A percentile compares a stretch with the other conserved stretches of the same genome.
Evolutionary conservation across 2,888 invertebrate genomes (phyloP).

Genomic region (Thecocarcelia acutangulata): DNA sequence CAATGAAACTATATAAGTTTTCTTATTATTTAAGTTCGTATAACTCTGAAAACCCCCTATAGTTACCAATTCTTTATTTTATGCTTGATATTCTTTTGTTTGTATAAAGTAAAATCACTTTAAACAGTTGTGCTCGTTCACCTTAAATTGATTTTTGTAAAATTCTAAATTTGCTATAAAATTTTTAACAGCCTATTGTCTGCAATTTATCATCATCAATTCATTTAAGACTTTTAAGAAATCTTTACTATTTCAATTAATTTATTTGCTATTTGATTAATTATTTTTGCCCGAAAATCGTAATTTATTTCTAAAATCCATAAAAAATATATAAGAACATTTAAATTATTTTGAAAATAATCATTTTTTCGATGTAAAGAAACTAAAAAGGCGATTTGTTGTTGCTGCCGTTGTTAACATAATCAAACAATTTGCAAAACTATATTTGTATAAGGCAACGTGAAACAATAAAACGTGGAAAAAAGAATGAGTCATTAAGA

Average conservation of each 20-base stretch:
- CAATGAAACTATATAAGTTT: no score
- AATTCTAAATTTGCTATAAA: neutral
- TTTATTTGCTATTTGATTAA: constrained; percentile 47
- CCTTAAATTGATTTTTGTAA: no score
- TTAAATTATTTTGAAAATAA: constrained; percentile 22
- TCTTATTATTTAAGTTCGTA: no score
- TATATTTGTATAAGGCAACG: constrained; percentile 36
- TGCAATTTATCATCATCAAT: constrained; percentile 9
- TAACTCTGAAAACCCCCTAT: no score
- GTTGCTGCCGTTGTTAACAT: constrained; percentile 53
- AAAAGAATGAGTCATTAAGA: neutral
- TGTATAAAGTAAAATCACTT: no score
- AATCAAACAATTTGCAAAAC: constrained; percentile 57
- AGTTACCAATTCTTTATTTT: no score
- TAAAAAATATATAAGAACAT: constrained; percentile 6
- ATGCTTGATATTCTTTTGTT: no score
- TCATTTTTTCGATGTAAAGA: constrained; percentile 33
- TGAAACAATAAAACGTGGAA: neutral
- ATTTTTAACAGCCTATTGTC: neutral
- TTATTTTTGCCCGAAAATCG: constrained; percentile 38
- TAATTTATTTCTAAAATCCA: neutral
- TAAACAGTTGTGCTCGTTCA: no score
- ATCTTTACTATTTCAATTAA: constrained; percentile 43
- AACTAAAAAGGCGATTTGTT: constrained; percentile 47
- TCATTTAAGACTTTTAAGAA: constrained; percentile 3